Evolutionary conservation across 1,140 invertebrate species (phyloP).

Genomic region (Latrodectus geometricus): DNA sequence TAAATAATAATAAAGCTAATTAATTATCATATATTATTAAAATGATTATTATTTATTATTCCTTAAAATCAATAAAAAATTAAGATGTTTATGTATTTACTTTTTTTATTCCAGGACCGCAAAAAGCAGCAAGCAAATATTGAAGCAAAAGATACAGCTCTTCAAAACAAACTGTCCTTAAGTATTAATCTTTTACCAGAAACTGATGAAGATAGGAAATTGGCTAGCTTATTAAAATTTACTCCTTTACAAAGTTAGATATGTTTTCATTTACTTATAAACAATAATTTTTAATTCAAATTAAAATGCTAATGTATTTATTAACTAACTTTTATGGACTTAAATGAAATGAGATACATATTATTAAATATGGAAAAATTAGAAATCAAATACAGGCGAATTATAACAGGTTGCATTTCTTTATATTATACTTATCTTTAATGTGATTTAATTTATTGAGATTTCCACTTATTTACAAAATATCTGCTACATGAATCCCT

Average conservation of each 20-base stretch:
- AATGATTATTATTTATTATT: not conserved
- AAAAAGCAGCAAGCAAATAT: constrained; percentile 80
- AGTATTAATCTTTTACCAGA: constrained; percentile 81
- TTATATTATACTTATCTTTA: not conserved
- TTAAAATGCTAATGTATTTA: not conserved
- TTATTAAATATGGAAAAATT: not conserved
- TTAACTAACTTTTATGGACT: not conserved
- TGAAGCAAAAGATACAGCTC: constrained; percentile 76
- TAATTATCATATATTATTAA: not conserved
- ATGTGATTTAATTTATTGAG: not conserved
- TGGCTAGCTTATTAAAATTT: constrained; percentile 81
- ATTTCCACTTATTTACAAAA: too few relatives aligned
- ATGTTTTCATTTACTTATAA: not conserved
- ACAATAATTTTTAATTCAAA: not conserved
- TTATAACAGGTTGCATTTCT: not conserved
- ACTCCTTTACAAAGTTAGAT: constrained; percentile 70
- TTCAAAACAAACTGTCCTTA: constrained; percentile 83
- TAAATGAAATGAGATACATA: not conserved
- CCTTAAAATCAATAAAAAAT: not conserved
- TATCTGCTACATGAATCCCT: too few relatives aligned
- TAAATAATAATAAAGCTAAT: not conserved
- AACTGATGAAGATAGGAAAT: constrained; percentile 80
- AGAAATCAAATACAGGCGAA: not conserved
- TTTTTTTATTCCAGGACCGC: constrained; percentile 66
- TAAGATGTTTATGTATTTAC: not conserved